Evolutionary conservation across 2,113 vertebrate genomes (phyloP).

Genomic region (Gavialis gangeticus): DNA sequence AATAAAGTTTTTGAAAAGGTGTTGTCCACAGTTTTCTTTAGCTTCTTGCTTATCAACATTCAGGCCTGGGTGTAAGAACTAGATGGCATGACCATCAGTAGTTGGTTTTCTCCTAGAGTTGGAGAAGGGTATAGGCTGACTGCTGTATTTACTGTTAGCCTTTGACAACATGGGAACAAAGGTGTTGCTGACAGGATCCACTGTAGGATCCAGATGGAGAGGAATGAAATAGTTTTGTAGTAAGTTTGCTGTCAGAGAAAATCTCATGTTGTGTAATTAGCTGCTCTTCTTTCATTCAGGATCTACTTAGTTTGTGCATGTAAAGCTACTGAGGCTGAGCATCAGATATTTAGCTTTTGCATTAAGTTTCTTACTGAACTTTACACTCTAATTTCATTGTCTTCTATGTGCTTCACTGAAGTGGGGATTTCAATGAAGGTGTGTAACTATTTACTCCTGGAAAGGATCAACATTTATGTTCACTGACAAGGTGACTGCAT

Average conservation of each 20-base stretch:
- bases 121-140: neutral
- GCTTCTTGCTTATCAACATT: neutral
- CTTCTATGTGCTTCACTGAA: neutral
- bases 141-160: neutral
- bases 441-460: neutral
- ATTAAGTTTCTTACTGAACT: neutral
- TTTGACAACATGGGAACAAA: neutral
- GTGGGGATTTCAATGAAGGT: neutral
- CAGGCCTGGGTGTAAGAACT: neutral
- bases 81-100: neutral
- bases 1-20: too few species aligned
- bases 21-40: neutral
- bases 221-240: neutral
- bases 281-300: neutral
- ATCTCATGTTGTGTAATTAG: neutral
- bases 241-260: neutral
- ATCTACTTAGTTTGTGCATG: neutral
- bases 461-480: neutral
- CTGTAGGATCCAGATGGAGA: neutral
- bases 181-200: neutral
- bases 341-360: neutral
- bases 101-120: neutral
- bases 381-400: neutral
- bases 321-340: neutral
- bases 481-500: neutral